phyloP scores from a whole-genome alignment of 1,140 invertebrate species.

The Laupala kohalensis region DNA sequence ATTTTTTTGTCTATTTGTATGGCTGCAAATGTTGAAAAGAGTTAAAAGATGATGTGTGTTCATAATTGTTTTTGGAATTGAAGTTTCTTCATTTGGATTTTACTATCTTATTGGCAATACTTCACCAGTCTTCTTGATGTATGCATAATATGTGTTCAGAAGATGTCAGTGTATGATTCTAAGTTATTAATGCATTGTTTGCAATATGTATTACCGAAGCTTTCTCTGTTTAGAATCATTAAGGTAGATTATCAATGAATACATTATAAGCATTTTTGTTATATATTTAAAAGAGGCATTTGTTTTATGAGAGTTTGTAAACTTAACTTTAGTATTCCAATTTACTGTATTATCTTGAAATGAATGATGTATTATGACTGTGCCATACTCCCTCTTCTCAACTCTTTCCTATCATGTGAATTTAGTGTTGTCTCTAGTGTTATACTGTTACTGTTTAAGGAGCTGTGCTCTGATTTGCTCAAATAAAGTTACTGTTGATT shows the following conservation, averaged over 20 bases:
- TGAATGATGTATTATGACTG: not conserved
- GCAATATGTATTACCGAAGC: no score
- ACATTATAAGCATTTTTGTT: not conserved
- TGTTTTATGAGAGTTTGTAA: not conserved
- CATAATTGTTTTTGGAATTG: no score
- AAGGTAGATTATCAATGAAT: not conserved
- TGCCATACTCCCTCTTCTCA: not conserved
- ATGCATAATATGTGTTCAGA: no score
- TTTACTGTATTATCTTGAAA: not conserved
- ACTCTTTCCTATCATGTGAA: not conserved
- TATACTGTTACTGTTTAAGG: not conserved
- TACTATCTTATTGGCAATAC: no score
- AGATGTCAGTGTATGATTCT: no score
- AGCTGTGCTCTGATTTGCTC: not conserved
- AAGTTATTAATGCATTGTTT: no score
- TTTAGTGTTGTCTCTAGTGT: not conserved
- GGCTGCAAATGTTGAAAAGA: no score
- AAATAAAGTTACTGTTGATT: not conserved
- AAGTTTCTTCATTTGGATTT: no score
- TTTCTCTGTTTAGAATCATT: not conserved
- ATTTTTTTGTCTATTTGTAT: no score
- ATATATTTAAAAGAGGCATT: not conserved
- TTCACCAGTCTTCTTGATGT: no score
- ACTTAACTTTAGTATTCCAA: not conserved
- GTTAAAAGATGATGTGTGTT: no score